Conservation (phyloP, 2,113 vertebrate species). For the Megaceryle torquata region DNA sequence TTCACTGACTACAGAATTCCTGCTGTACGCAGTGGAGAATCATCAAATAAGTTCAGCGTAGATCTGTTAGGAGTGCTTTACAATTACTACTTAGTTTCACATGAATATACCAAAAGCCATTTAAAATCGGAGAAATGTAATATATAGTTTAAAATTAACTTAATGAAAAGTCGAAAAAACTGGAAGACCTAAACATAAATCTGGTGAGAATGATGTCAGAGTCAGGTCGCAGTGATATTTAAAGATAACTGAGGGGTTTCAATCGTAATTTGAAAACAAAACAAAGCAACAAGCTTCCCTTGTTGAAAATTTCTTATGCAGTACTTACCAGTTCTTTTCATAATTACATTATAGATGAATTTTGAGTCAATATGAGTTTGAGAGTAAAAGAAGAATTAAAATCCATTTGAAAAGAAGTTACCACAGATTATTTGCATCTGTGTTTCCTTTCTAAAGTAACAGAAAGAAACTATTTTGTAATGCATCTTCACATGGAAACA, state of each 20-base stretch:
- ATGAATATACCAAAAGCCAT: background rate
- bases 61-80: background rate
- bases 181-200: background rate
- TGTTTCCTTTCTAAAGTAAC: background rate
- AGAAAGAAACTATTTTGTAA: background rate
- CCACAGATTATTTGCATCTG: background rate
- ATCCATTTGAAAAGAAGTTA: background rate
- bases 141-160: background rate
- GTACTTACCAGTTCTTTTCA: background rate
- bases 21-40: background rate
- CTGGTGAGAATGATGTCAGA: background rate
- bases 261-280: background rate
- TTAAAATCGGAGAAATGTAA: background rate
- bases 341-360: background rate
- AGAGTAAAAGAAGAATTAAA: background rate
- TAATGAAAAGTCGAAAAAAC: background rate
- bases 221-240: background rate
- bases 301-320: background rate
- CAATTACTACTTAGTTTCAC: background rate
- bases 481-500: background rate
- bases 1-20: background rate
- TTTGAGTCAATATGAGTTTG: background rate
- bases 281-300: background rate
- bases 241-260: background rate
- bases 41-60: background rate